phyloP scores from a whole-genome alignment of 2,113 vertebrate genomes.

The Coturnix japonica region DNA sequence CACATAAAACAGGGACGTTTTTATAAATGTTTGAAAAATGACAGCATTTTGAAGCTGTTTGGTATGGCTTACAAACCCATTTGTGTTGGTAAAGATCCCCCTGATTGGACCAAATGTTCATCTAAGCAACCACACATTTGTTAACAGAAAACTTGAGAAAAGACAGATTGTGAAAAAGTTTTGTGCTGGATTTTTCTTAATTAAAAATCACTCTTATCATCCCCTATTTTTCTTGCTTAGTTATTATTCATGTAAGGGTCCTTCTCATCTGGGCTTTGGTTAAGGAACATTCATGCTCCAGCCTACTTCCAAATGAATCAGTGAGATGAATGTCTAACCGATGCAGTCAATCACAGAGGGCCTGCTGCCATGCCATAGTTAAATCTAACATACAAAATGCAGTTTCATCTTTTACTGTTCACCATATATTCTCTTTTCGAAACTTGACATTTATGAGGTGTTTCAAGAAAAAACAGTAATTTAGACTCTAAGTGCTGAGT shows the following conservation, averaged over 20 bases:
- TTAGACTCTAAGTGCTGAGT: background rate
- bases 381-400: background rate
- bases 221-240: background rate
- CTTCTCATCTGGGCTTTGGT: background rate
- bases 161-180: background rate
- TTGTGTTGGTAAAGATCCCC: background rate
- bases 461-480: background rate
- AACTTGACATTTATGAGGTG: background rate
- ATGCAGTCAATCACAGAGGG: conserved; percentile 19
- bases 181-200: background rate
- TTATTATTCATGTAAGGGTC: background rate
- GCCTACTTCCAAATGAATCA: background rate
- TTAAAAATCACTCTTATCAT: background rate
- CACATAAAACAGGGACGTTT: background rate
- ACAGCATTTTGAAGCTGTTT: conserved; percentile 11
- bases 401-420: background rate
- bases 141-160: background rate
- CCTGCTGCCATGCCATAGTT: background rate
- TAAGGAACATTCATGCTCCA: background rate
- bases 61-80: background rate
- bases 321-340: background rate
- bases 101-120: background rate
- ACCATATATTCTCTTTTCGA: background rate
- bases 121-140: background rate
- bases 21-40: background rate